These are phyloP conservation scores for Hirudinaria manillensis DNA, from an alignment of 2,888 invertebrate species.

Conservation along the genomic window DNA sequence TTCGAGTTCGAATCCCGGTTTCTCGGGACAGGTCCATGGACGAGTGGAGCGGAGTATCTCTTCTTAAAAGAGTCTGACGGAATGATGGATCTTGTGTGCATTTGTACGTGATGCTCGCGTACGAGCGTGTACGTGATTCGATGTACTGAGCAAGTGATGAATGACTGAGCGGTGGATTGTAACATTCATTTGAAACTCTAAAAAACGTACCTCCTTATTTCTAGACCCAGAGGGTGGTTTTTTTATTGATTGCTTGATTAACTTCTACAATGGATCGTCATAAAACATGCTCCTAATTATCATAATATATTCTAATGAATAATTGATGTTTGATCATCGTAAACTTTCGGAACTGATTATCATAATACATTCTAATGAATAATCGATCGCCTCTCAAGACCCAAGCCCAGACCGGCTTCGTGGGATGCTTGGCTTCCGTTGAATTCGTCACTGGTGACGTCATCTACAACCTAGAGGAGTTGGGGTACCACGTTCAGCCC, in stretches of 20 bases:
- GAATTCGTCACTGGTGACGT: slow-evolving; percentile 15
- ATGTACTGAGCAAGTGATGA: too few species aligned
- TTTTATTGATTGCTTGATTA: not conserved
- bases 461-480: slow-evolving; percentile 1
- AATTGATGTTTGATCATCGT: not conserved
- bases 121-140: too few species aligned
- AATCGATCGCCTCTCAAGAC: not conserved
- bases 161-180: too few species aligned
- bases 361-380: not conserved
- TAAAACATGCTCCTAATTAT: not conserved
- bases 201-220: too few species aligned
- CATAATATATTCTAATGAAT: not conserved
- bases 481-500: not conserved
- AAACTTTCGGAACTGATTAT: not conserved
- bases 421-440: slow-evolving; percentile 3
- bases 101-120: too few species aligned
- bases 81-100: too few species aligned
- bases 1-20: too few species aligned
- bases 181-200: too few species aligned
- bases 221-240: too few species aligned
- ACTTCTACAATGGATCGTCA: not conserved
- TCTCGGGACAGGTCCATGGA: too few species aligned
- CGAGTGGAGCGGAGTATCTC: too few species aligned
- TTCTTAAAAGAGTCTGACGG: too few species aligned
- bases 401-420: slow-evolving; percentile 1